Conservation (phyloP, 2,797 vertebrate genomes). For the Chelon labrosus region DNA sequence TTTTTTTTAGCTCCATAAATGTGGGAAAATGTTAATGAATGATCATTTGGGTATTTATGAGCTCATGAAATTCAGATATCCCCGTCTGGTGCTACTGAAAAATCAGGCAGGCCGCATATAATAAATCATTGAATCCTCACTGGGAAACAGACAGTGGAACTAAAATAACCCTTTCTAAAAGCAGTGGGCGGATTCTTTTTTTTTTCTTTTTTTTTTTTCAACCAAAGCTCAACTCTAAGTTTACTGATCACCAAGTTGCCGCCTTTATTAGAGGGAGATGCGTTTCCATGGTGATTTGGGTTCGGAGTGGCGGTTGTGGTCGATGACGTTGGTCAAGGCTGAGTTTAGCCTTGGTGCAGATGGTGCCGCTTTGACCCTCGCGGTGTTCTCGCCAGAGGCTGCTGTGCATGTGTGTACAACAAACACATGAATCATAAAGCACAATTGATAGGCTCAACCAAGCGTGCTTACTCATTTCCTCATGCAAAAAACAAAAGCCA, state of each 20-base stretch:
- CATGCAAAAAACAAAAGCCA: background rate
- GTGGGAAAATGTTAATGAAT: conserved; percentile 69
- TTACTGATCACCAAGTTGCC: background rate
- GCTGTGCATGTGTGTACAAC: background rate
- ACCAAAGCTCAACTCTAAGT: conserved; percentile 3
- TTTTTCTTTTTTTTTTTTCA: background rate
- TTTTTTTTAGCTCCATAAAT: conserved; percentile 36
- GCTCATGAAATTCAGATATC: conserved; percentile 74
- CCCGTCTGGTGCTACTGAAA: conserved; percentile 45
- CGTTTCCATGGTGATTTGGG: conserved; percentile 36
- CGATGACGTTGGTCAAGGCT: no score
- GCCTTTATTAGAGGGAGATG: background rate
- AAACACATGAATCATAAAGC: background rate
- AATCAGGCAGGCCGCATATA: conserved; percentile 31
- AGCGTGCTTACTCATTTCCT: background rate
- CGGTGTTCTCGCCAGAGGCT: no score
- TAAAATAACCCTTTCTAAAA: conserved; percentile 44
- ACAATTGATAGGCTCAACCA: background rate
- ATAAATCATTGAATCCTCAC: conserved; percentile 60
- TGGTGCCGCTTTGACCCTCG: background rate
- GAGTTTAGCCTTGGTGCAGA: background rate
- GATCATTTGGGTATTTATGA: conserved; percentile 73
- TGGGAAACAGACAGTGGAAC: conserved; percentile 23
- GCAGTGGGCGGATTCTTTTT: background rate
- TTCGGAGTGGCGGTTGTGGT: background rate